Evolutionary conservation across 2,797 vertebrate species (phyloP).

Genomic region (Threskiornis aethiopicus): DNA sequence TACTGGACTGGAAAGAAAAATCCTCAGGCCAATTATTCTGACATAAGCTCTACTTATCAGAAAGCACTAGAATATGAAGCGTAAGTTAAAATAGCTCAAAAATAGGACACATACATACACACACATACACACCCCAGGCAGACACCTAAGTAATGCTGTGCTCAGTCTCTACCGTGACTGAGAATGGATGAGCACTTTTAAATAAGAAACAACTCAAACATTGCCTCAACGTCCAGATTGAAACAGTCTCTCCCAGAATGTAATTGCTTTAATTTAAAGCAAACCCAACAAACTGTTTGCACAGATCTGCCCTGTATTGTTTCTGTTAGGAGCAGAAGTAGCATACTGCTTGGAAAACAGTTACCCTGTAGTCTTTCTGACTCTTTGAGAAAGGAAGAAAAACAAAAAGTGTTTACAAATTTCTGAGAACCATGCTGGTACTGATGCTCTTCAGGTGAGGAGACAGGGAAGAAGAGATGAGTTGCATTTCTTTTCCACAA

Average conservation of each 20-base stretch:
- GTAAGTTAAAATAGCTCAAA: conserved; percentile 53
- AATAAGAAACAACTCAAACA: neutral
- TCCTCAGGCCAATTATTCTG: conserved; percentile 55
- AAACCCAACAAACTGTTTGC: neutral
- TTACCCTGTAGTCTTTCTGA: neutral
- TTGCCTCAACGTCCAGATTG: neutral
- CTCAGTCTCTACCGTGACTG: neutral
- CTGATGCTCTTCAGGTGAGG: neutral
- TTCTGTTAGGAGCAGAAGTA: neutral
- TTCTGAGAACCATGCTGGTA: neutral
- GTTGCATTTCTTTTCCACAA: neutral
- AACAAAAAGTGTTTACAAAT: neutral
- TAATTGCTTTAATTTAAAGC: neutral
- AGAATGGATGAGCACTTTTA: neutral
- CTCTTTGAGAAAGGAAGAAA: neutral
- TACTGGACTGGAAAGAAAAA: conserved; percentile 54
- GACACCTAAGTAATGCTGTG: neutral
- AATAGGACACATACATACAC: neutral
- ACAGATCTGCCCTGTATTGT: neutral
- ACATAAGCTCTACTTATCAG: conserved; percentile 64
- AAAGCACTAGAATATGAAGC: conserved; percentile 58
- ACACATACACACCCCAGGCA: neutral
- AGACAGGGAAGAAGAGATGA: neutral
- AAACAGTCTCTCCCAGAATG: neutral
- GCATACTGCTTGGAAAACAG: neutral